Percentiles rank a stretch among this genome's conserved stretches.
These are phyloP conservation scores for Platygyra sinensis DNA, from an alignment of 64 coral and sea anemone genomes.

Conservation along the genomic window DNA sequence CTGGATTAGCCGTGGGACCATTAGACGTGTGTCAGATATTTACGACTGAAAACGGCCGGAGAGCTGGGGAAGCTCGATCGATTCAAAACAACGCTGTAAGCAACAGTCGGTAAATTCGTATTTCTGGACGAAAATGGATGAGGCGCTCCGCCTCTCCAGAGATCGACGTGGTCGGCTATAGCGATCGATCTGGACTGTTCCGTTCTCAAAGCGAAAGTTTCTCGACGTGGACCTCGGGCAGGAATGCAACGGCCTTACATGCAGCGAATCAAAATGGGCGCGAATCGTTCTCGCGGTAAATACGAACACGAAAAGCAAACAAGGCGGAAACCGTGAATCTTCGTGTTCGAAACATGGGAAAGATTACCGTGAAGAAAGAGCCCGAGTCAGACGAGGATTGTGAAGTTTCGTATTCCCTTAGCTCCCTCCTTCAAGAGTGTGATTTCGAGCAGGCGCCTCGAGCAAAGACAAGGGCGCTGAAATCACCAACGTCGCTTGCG, in stretches of 20 bases:
- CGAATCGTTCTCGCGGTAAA: slow-evolving; percentile 9
- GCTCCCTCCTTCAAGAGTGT: slow-evolving; percentile 29
- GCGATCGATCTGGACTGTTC: not conserved
- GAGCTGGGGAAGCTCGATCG: slow-evolving; percentile 19
- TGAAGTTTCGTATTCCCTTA: not conserved
- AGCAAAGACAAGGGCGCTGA: not conserved
- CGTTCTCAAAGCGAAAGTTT: not conserved
- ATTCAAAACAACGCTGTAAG: too few relatives aligned
- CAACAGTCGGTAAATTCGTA: too few relatives aligned
- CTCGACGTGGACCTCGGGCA: not conserved
- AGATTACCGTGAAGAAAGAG: slow-evolving; percentile 26
- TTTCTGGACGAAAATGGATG: too few relatives aligned
- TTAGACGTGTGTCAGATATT: not conserved
- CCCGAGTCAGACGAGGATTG: slow-evolving; percentile 18
- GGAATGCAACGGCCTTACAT: not conserved
- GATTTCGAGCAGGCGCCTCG: slow-evolving; percentile 8
- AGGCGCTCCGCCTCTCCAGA: slow-evolving; percentile 7
- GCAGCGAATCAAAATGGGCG: slow-evolving; percentile 24
- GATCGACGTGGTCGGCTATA: slow-evolving; percentile 3
- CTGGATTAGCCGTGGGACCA: not conserved
- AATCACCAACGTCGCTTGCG: slow-evolving; percentile 15
- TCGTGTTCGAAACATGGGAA: slow-evolving; percentile 31
- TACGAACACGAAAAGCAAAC: slow-evolving; percentile 1
- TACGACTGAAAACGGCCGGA: not conserved
- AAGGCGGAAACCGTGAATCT: slow-evolving; percentile 16